A percentile compares a stretch with the other conserved stretches of the same genome.
These are phyloP conservation scores for Hypolimnas misippus DNA, from an alignment of 2,888 invertebrate genomes.

Conservation along the genomic window DNA sequence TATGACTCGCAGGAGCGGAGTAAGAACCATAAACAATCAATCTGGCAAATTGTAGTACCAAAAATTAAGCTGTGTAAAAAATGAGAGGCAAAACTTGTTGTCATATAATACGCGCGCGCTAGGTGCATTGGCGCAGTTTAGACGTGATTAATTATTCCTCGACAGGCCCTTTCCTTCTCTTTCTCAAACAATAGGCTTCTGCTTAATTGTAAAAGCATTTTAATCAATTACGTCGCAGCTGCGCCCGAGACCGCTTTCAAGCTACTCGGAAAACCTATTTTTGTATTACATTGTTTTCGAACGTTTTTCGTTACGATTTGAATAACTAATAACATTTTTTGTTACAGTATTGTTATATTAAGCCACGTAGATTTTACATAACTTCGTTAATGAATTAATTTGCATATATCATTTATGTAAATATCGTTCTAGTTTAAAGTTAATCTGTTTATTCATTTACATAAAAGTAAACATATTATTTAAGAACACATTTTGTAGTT, in stretches of 20 bases:
- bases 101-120: too few species aligned
- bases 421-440: not conserved
- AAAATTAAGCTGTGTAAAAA: too few species aligned
- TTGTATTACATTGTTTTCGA: not conserved
- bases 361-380: too few species aligned
- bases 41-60: too few species aligned
- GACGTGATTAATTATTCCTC: conserved; percentile 11
- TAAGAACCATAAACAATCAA: too few species aligned
- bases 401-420: too few species aligned
- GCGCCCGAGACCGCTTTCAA: not conserved
- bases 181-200: not conserved
- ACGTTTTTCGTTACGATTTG: not conserved
- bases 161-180: conserved; percentile 11
- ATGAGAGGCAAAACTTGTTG: too few species aligned
- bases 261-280: too few species aligned
- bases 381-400: too few species aligned
- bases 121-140: not conserved
- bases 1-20: too few species aligned
- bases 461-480: not conserved
- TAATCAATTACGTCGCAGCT: conserved; percentile 22
- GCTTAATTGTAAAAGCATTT: conserved; percentile 11
- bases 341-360: too few species aligned
- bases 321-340: too few species aligned
- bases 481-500: not conserved
- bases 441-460: not conserved